Base-by-base conservation (phyloP, 2,113 vertebrate genomes). In the Hippocampus comes region DNA sequence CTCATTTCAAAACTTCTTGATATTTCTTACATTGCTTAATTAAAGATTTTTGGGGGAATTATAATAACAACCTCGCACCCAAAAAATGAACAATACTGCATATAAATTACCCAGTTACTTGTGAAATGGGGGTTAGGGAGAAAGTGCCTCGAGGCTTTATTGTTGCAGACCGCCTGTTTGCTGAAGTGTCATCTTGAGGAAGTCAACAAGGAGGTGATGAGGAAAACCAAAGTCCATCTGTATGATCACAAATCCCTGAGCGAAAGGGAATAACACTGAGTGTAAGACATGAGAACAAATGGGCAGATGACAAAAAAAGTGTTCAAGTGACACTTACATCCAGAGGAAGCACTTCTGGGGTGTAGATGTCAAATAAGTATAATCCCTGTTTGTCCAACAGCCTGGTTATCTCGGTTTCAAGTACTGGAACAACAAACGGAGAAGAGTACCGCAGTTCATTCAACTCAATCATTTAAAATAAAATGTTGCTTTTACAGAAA, bases 141-240 rank as follows among this genome's bases (percentile, higher is more conserved):
- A 34, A 34, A 15, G 17, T 61, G 15, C 27, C 25, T 61, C 14
- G 56, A 59, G 3, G 4, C 56, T 27, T 27, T 61, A 61, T 34
- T 34, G 27, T 9, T 34, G 42, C 17, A 49, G 17, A 18, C 25
- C 18, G 65, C 46, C 41, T 18, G 46, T 46, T 30, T 30, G 25
- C 46, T 68, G 46, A 1, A 68, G 66, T 30, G 66, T 53, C 66
- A 15, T 53, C 25, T 49, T 68, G 9, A 68, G 67, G 67, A 68
- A 68, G 48, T 68, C 67, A 20, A 68, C 67, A 30, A 68, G 67
- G 67, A 68, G 67, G 51, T 68, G 67, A 34, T 68, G 67, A 68
- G 67, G 67, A 42, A 68, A 68, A 18, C 67, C 67, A 55, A 68
- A 68, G 51, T 68, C 67, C 67, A 68, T 56, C 49, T 68, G 67